phyloP scores from a whole-genome alignment of 2,888 invertebrate species.

The Archips crataeganus region DNA sequence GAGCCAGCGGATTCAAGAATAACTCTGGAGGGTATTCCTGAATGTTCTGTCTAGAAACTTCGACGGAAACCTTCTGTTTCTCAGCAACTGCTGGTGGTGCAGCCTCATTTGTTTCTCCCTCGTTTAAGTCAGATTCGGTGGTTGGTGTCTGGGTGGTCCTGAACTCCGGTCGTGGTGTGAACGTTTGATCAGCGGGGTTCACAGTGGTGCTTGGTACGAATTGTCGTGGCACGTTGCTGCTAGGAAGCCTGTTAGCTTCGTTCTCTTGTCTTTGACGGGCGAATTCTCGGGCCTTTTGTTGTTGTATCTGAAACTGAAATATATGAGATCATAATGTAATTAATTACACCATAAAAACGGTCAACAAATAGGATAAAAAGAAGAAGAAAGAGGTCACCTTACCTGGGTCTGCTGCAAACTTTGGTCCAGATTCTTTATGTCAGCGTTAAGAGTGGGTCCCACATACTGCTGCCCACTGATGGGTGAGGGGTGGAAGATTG shows the following conservation, averaged over 20 bases:
- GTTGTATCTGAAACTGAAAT: slow-evolving; percentile 71
- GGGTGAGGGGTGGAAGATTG: slow-evolving; percentile 73
- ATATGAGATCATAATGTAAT: background rate
- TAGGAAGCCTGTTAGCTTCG: slow-evolving; percentile 56
- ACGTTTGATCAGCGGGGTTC: slow-evolving; percentile 55
- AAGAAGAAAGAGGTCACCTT: slow-evolving; percentile 6
- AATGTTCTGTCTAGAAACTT: slow-evolving; percentile 74
- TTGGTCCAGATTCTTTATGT: slow-evolving; percentile 67
- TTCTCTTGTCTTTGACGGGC: slow-evolving; percentile 69
- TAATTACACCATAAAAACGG: background rate
- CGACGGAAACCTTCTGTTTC: slow-evolving; percentile 66
- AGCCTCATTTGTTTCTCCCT: slow-evolving; percentile 64
- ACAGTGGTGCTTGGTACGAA: slow-evolving; percentile 62
- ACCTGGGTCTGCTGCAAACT: slow-evolving; percentile 70
- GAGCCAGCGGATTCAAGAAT: slow-evolving; percentile 71
- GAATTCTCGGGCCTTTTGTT: slow-evolving; percentile 69
- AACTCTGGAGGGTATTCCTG: slow-evolving; percentile 77
- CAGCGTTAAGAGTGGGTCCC: slow-evolving; percentile 68
- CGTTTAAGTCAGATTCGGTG: slow-evolving; percentile 65
- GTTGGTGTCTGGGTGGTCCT: slow-evolving; percentile 55
- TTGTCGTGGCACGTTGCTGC: slow-evolving; percentile 63
- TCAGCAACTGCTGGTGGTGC: slow-evolving; percentile 47
- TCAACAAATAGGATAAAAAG: no score
- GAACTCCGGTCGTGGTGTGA: slow-evolving; percentile 53
- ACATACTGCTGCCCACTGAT: slow-evolving; percentile 73